Conservation (phyloP, 2,113 vertebrate species). For the Eleginops maclovinus region DNA sequence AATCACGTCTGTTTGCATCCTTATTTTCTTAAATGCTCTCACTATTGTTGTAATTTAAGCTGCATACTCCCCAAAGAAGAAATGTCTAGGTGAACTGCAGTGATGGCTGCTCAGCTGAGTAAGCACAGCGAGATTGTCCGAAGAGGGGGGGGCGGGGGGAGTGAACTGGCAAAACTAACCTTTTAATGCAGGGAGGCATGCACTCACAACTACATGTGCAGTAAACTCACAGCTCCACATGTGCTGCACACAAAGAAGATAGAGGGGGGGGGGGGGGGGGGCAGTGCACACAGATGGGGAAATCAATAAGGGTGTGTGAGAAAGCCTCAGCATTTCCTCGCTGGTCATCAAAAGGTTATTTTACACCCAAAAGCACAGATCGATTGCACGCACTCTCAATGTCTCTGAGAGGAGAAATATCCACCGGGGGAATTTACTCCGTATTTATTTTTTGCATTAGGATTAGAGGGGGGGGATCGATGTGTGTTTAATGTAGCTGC, state of each 20-base stretch:
- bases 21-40: background rate
- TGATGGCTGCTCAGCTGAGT: conserved; percentile 60
- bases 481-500: conserved; percentile 80
- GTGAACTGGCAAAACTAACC: conserved; percentile 57
- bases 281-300: conserved; percentile 66
- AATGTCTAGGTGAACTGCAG: conserved; percentile 51
- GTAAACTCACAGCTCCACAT: conserved; percentile 35
- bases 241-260: conserved; percentile 43
- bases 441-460: conserved; percentile 84
- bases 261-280: conserved; percentile 55
- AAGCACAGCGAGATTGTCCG: conserved; percentile 54
- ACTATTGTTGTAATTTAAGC: background rate
- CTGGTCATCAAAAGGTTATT: conserved; percentile 93
- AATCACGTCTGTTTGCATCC: background rate
- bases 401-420: conserved; percentile 78
- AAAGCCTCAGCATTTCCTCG: conserved; percentile 87
- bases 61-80: conserved; percentile 36
- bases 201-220: conserved; percentile 19
- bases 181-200: conserved; percentile 50
- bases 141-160: background rate
- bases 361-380: conserved; percentile 91
- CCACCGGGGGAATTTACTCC: conserved; percentile 75
- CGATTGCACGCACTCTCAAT: conserved; percentile 84
- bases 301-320: conserved; percentile 88
- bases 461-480: conserved; percentile 77